Base-by-base conservation (phyloP, 2,113 vertebrate species). In the Stegastes partitus region DNA sequence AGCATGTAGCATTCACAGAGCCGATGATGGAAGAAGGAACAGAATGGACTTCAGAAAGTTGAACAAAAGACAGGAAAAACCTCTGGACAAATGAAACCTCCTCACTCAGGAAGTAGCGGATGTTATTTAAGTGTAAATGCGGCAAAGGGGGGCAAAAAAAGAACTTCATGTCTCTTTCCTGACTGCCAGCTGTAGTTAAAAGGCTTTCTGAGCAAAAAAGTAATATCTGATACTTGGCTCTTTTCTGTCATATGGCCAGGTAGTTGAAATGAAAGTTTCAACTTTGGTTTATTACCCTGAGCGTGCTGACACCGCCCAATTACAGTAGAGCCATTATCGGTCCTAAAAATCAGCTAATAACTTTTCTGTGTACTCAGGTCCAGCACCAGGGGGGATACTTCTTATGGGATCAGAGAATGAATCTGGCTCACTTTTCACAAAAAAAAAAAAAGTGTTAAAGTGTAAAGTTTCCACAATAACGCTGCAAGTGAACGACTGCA, bases 1-100 rank as follows among this genome's bases (percentile, higher is more conserved):
- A 95, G 81, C 96, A 95, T 0, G 97, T 99, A 12, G 95, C 94
- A 7, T 99, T 99, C 87, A 81, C 97, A 1, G 97, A 99, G 86
- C 96, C 97, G 0, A 68, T 95, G 63, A 94, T 94, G n/a, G 93
- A 93, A 93, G 85, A 95, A 93, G 61, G 91, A 91, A 0, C 94
- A 93, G 89, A 96, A 93, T 0, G 95, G 96, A 51, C 93, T 91
- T 68, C 88, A 92, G 67, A 94, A 85, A 84, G 89, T 92, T 87
- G 91, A 91, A 0, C 85, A 92, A 39, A 50, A 82, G 11, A 75
- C 92, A 94, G 0, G n/a, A n/a, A 95, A 96, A 56, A 93, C 91
- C 0, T 94, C 95, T 63, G 96, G 93, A 19, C 87, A 94, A 85
- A 95, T 89, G 63, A 95, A 95, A 0, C 67, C n/a, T 59, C 39